Percentiles rank a stretch among this genome's conserved stretches.
Evolutionary conservation across 1,140 invertebrate species (phyloP).

Genomic region (Aplysia californica): DNA sequence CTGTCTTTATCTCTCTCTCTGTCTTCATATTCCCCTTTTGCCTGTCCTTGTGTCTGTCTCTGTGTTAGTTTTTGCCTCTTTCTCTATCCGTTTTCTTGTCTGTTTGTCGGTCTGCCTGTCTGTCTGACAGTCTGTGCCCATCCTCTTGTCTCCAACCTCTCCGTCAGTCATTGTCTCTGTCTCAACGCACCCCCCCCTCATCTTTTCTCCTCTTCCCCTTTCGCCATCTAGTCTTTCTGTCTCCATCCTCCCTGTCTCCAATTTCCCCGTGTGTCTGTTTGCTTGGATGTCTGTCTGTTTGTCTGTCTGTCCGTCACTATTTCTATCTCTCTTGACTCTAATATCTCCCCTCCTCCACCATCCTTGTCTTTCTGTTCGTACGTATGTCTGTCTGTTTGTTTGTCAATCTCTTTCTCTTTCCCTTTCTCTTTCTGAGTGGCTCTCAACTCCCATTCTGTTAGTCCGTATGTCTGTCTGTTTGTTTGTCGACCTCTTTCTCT

Average conservation of each 20-base stretch:
- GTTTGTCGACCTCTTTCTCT: background rate
- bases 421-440: no score
- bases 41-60: background rate
- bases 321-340: background rate
- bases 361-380: no score
- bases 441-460: no score
- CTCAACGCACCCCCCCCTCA: background rate
- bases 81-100: background rate
- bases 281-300: slow-evolving; percentile 3
- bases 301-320: background rate
- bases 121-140: background rate
- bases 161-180: background rate
- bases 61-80: background rate
- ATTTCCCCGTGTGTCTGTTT: no score
- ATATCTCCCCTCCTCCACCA: no score
- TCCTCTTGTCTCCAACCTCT: background rate
- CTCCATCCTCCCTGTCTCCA: background rate
- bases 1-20: no score
- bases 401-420: background rate
- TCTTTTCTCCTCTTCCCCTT: background rate
- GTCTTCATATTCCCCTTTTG: background rate
- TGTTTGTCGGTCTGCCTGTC: background rate
- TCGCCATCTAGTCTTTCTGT: background rate
- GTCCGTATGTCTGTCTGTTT: no score
- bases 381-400: background rate